Conservation (phyloP, 2,113 vertebrate genomes). For the Tyto alba region DNA sequence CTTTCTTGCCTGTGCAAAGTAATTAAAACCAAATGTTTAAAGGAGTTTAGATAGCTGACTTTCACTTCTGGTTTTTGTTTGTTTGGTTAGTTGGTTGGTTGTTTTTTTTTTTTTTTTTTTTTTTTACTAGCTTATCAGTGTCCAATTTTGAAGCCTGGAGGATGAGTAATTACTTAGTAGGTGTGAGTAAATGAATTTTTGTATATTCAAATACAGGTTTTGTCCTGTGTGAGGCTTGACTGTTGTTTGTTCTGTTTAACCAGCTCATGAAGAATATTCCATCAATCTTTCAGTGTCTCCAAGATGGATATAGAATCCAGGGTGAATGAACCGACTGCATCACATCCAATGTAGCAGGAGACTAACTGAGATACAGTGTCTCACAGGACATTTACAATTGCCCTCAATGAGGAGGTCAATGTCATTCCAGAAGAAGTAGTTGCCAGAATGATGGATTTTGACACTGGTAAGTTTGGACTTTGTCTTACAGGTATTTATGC, state of each 20-base stretch:
- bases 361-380: slow-evolving; percentile 76
- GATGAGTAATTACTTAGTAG: neutral
- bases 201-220: neutral
- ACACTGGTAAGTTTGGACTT: slow-evolving; percentile 63
- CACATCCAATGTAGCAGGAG: slow-evolving; percentile 74
- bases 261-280: slow-evolving; percentile 81
- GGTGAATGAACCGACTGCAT: slow-evolving; percentile 62
- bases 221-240: neutral
- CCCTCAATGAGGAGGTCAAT: slow-evolving; percentile 72
- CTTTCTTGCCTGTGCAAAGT: neutral
- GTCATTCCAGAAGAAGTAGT: slow-evolving; percentile 77
- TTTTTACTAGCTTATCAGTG: neutral
- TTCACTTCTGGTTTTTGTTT: too few species aligned
- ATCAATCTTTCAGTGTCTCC: slow-evolving; percentile 76
- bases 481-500: neutral
- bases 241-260: neutral
- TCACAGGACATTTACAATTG: slow-evolving; percentile 70
- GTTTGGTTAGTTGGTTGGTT: too few species aligned
- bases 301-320: slow-evolving; percentile 75
- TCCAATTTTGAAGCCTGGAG: neutral
- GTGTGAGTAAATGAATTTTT: neutral
- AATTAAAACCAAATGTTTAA: neutral
- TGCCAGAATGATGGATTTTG: slow-evolving; percentile 73
- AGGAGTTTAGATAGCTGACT: neutral
- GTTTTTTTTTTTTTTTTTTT: neutral